Base-by-base conservation (phyloP, 2,797 vertebrate species). In the Manis crassicaudata region DNA sequence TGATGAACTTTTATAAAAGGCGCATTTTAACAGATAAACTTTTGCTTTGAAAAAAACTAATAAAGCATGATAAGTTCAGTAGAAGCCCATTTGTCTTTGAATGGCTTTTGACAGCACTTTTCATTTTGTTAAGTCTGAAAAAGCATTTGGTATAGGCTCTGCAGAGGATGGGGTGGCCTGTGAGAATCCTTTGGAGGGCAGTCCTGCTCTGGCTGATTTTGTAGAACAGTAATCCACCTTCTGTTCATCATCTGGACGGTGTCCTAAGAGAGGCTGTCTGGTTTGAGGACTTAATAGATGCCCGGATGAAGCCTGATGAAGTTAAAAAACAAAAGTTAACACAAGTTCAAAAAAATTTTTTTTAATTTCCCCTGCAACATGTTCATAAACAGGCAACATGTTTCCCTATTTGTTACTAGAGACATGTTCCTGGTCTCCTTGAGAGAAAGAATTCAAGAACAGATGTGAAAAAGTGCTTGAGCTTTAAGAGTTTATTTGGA, bases 1-100 rank as follows among this genome's bases (percentile, higher is more conserved):
- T 96, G 72, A 95, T 96, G 68, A 97, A 97, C 21, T 93, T 93
- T 96, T 63, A 84, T 86, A 60, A 94, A 97, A 80, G 7, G 75
- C 37, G 40, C 0, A 56, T 88, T 98, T 97, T 94, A 83, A 62
- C 65, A 95, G 90, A 95, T 63, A 77, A 95, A 88, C 9, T 90
- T 97, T 75, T 79, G 7, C 29, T 93, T 32, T 91, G 7, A 1
- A 56, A 23, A 81, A 62, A 87, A 84, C 65, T 52, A 84, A 86
- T 52, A 83, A 77, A 84, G 58, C 63, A 29, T 70, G 92, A 7
- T 0, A 46, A 56, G 97, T 92, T 67, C 50, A 27, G 29, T 56
- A n/a, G 88, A 86, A 87, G 65, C 3, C 0, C 12, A 84, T 87
- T 94, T 93, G 37, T 40, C 20, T 63, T n/a, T 79, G 67, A 92